Base-by-base conservation (phyloP, 2,888 invertebrate species). In the Leptinotarsa juncta region DNA sequence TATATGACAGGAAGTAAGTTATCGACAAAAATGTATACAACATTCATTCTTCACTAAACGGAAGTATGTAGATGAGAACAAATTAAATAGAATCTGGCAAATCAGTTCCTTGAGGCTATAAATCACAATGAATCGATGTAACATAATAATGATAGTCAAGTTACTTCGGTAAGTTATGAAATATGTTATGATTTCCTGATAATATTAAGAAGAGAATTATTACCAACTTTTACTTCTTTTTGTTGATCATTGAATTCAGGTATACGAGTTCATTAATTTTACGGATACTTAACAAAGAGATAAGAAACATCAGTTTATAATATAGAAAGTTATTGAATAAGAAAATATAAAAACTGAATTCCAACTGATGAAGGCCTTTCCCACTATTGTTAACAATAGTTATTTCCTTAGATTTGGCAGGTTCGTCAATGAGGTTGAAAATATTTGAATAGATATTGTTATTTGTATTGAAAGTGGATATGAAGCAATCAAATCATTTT, bases 221-320 rank as follows among this genome's bases (percentile, higher is more conserved):
- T 32, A 62, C 32, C 42, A 62, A 62, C 62, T 62, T 62, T 62
- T 62, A 62, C 62, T 42, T 60, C 62, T 62, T 62, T 62, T 62
- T 62, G 32, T 32, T 42, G 62, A 5, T 62, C 62, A 32, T 62
- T 62, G 62, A 32, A 62, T 62, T 62, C 14, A 62, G 62, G 32
- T 62, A 42, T 42, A 42, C n/a, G 32, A 23, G 18, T 62, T 62
- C 42, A 26, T 42, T 62, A 62, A 62, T 62, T 62, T 62, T 42
- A 62, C 62, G 62, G 32, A 62, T 42, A 62, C 32, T 62, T 62
- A 62, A 62, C 62, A 62, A 42, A 62, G 62, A 62, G 14, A n/a
- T 62, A 62, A 32, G 42, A 62, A 42, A 32, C 26, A 42, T 26
- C 42, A 16, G 32, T 62, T 42, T 15, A 62, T 32, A 32, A 62